Evolutionary conservation across 2,113 vertebrate genomes (phyloP).

Genomic region (Mirza zaza): DNA sequence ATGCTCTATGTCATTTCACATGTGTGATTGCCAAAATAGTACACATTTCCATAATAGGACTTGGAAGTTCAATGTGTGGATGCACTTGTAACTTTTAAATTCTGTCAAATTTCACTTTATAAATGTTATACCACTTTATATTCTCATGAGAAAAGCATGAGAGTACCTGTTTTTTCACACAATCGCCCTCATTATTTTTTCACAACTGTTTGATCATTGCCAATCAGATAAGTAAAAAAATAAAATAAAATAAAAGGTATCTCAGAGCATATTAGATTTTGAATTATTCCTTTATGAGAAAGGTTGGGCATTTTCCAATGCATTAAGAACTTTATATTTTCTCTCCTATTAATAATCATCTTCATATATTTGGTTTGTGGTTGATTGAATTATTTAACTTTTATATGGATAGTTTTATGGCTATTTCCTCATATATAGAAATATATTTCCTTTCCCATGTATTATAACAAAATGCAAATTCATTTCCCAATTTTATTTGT

Average conservation of each 20-base stretch:
- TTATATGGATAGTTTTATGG: neutral
- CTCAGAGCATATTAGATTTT: neutral
- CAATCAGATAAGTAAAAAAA: neutral
- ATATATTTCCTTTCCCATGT: neutral
- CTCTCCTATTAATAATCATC: neutral
- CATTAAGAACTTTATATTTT: neutral
- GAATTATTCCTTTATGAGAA: neutral
- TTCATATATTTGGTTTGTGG: neutral
- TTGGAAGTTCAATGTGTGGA: neutral
- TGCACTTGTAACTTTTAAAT: constrained; percentile 2
- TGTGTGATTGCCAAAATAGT: neutral
- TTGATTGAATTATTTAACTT: neutral
- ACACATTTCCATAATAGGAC: constrained; percentile 13
- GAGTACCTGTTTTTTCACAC: neutral
- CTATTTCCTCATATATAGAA: neutral
- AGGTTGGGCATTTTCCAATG: neutral
- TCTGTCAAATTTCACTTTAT: neutral
- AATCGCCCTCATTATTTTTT: neutral
- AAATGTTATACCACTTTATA: neutral
- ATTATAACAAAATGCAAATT: neutral
- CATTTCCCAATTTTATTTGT: neutral
- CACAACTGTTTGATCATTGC: neutral
- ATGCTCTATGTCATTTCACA: neutral
- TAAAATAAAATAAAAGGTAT: neutral
- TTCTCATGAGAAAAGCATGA: neutral